A percentile compares a stretch with the other conserved stretches of the same genome.
Conservation (phyloP, 2,888 invertebrate species). For the Sabatieria punctata region DNA sequence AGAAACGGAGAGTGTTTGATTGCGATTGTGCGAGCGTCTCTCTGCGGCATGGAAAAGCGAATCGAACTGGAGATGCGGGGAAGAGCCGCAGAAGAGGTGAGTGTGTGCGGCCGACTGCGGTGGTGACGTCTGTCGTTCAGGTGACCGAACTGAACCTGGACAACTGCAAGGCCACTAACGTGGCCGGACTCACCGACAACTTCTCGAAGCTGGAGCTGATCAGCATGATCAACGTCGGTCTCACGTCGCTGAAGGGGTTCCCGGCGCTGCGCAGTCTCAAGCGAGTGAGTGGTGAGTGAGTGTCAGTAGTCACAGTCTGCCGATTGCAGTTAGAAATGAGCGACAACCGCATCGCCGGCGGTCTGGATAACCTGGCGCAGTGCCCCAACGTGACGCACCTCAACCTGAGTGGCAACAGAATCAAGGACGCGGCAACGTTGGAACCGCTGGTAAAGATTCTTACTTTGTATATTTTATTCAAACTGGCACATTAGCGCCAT, state of each 20-base stretch:
- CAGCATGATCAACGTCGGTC: constrained; percentile 86
- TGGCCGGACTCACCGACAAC: constrained; percentile 80
- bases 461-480: too few species aligned
- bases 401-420: constrained; percentile 88
- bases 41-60: constrained; percentile 69
- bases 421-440: constrained; percentile 75
- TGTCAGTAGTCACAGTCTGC: constrained; percentile 13
- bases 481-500: too few species aligned
- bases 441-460: constrained; percentile 50
- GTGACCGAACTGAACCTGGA: constrained; percentile 85
- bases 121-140: constrained; percentile 56
- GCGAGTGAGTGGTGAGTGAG: constrained; percentile 69
- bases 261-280: constrained; percentile 76
- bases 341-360: constrained; percentile 74
- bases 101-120: constrained; percentile 22
- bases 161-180: constrained; percentile 78
- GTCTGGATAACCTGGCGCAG: constrained; percentile 64
- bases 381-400: constrained; percentile 77
- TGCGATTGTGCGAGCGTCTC: background rate
- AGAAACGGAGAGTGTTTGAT: too few species aligned
- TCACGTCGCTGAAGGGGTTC: constrained; percentile 85
- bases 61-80: constrained; percentile 85
- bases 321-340: constrained; percentile 64
- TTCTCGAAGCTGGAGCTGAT: constrained; percentile 66
- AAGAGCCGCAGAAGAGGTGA: constrained; percentile 71